A percentile compares a stretch with the other conserved stretches of the same genome.
Evolutionary conservation across 2,797 vertebrate species (phyloP).

Genomic region (Tangara arthus): DNA sequence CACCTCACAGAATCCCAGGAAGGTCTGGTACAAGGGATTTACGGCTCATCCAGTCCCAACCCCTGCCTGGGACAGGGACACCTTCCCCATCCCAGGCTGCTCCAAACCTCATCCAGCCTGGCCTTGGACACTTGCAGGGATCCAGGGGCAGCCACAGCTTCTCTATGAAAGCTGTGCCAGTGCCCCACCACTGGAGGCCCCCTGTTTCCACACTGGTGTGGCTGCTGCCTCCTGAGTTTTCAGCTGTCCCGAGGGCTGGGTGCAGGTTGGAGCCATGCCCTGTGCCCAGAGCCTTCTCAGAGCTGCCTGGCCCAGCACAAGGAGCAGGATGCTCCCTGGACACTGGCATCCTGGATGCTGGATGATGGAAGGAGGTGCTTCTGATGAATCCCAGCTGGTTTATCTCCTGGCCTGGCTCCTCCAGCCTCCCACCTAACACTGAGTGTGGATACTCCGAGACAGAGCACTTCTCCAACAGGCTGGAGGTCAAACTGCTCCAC

Average conservation of each 20-base stretch:
- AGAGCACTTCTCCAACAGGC: background rate
- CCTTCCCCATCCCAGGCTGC: background rate
- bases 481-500: background rate
- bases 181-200: background rate
- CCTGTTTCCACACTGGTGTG: background rate
- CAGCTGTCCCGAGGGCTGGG: accelerated
- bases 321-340: background rate
- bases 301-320: background rate
- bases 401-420: background rate
- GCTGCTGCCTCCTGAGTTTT: background rate
- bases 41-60: background rate
- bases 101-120: background rate
- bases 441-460: background rate
- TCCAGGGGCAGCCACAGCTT: background rate
- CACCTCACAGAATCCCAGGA: background rate
- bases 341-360: background rate
- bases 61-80: background rate
- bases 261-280: background rate
- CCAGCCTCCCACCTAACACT: accelerated
- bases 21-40: background rate
- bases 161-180: background rate
- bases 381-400: background rate
- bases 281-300: background rate
- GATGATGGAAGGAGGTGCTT: background rate
- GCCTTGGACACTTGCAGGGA: background rate